phyloP scores from a whole-genome alignment of 2,113 vertebrate species.

The Pelobates fuscus region DNA sequence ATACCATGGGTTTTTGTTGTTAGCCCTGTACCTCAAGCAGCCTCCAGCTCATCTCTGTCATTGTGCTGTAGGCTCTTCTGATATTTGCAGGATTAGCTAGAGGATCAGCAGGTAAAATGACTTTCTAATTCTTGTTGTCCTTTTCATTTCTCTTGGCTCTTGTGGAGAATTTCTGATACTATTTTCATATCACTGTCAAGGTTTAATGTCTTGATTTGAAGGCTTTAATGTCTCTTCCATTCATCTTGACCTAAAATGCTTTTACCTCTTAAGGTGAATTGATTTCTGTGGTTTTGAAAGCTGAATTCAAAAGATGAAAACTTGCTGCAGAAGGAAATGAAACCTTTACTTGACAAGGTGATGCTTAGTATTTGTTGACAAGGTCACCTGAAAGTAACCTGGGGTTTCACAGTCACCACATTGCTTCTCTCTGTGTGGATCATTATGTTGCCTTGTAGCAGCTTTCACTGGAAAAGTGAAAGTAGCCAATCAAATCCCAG shows the following conservation, averaged over 20 bases:
- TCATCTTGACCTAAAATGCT: slow-evolving; percentile 34
- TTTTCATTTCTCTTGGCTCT: slow-evolving; percentile 22
- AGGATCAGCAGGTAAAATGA: slow-evolving; percentile 35
- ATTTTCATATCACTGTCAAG: slow-evolving; percentile 43
- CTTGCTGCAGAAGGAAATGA: slow-evolving; percentile 15
- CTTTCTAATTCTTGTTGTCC: slow-evolving; percentile 30
- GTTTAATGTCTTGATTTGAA: slow-evolving; percentile 31
- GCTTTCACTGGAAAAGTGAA: too few species aligned
- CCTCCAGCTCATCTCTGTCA: slow-evolving; percentile 17
- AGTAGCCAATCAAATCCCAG: too few species aligned
- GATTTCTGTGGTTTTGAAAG: slow-evolving; percentile 40
- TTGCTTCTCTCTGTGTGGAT: too few species aligned
- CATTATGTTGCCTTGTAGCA: too few species aligned
- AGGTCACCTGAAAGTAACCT: slow-evolving; percentile 26
- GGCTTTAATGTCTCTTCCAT: slow-evolving; percentile 37
- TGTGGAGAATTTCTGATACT: slow-evolving; percentile 32
- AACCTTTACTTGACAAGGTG: slow-evolving; percentile 5
- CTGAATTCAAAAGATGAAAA: slow-evolving; percentile 11
- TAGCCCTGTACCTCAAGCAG: neutral
- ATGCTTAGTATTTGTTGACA: slow-evolving; percentile 30
- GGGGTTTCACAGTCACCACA: too few species aligned
- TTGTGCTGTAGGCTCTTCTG: slow-evolving; percentile 23
- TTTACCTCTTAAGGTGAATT: slow-evolving; percentile 43
- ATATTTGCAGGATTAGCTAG: slow-evolving; percentile 27
- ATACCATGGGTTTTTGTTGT: slow-evolving; percentile 1